Percentiles rank a stretch among this genome's conserved stretches.
phyloP scores from a whole-genome alignment of 1,140 invertebrate genomes.

The Eupristina koningsbergeri region DNA sequence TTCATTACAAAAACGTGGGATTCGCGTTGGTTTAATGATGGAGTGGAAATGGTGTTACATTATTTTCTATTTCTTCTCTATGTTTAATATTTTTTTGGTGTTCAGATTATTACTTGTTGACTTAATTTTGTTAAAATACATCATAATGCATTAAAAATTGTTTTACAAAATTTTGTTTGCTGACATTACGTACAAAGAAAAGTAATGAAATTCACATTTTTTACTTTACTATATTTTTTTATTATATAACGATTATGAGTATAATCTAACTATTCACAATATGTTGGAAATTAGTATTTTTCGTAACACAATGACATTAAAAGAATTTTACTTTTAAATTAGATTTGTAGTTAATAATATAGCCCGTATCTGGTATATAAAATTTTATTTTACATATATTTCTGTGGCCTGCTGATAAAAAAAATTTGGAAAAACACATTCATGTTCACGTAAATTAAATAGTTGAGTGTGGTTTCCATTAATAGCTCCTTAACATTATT shows the following conservation, averaged over 20 bases:
- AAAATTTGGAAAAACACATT: not conserved
- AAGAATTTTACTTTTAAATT: not conserved
- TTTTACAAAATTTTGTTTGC: not conserved
- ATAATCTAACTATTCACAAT: not conserved
- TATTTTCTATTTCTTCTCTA: not conserved
- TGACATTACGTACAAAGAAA: not conserved
- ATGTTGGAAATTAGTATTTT: not conserved
- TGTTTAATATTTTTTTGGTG: not conserved
- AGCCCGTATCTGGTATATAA: not conserved
- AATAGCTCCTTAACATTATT: not conserved
- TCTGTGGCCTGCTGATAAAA: not conserved
- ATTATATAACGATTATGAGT: not conserved
- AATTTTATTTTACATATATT: not conserved
- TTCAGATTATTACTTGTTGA: not conserved
- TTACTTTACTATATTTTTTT: not conserved
- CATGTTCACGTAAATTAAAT: not conserved
- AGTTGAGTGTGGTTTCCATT: not conserved
- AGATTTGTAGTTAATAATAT: constrained; percentile 7
- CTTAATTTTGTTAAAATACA: not conserved
- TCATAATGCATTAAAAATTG: not conserved
- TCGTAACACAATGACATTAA: not conserved
- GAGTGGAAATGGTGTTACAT: not conserved
- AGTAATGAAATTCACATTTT: not conserved
- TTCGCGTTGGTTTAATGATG: constrained; percentile 19
- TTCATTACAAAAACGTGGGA: constrained; percentile 14